Evolutionary conservation across 2,888 invertebrate genomes (phyloP).

Genomic region (Hypsopygia costalis): DNA sequence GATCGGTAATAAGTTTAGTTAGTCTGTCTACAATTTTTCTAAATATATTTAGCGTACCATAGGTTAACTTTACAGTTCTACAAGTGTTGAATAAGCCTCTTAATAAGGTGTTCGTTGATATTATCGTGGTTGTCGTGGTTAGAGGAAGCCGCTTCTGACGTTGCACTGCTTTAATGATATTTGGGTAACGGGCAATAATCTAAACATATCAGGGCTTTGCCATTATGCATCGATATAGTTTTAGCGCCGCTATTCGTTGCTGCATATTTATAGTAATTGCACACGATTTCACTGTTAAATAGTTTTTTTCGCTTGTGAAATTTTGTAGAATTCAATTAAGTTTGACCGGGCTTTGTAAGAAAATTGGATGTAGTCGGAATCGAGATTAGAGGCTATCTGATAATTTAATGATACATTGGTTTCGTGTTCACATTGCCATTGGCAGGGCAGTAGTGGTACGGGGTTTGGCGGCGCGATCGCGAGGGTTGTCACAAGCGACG

Average conservation of each 20-base stretch:
- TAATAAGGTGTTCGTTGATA: slow-evolving; percentile 33
- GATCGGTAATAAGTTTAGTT: slow-evolving; percentile 59
- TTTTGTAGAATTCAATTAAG: neutral
- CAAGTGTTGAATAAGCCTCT: slow-evolving; percentile 44
- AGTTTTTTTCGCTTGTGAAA: neutral
- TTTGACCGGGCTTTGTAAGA: neutral
- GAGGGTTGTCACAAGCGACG: slow-evolving; percentile 14
- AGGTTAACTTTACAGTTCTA: slow-evolving; percentile 58
- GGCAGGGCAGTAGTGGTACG: slow-evolving; percentile 24
- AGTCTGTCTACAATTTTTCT: slow-evolving; percentile 55
- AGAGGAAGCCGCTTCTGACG: slow-evolving; percentile 28
- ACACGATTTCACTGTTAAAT: neutral
- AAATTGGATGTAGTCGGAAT: slow-evolving; percentile 19
- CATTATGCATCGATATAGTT: slow-evolving; percentile 5
- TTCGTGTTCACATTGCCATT: slow-evolving; percentile 35
- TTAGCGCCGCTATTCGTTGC: neutral
- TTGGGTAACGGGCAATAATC: slow-evolving; percentile 12
- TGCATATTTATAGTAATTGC: slow-evolving; percentile 3
- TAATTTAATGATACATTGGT: slow-evolving; percentile 36
- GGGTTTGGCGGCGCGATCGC: slow-evolving; percentile 16
- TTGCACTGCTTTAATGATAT: slow-evolving; percentile 29
- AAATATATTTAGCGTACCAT: slow-evolving; percentile 61
- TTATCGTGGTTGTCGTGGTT: slow-evolving; percentile 27
- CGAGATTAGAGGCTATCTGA: slow-evolving; percentile 40
- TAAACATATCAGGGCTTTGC: slow-evolving; percentile 12